Percentiles rank a stretch among this genome's conserved stretches.
These are phyloP conservation scores for Phallusia fumigata DNA, from an alignment of 23 tunicate genomes.

Conservation along the genomic window DNA sequence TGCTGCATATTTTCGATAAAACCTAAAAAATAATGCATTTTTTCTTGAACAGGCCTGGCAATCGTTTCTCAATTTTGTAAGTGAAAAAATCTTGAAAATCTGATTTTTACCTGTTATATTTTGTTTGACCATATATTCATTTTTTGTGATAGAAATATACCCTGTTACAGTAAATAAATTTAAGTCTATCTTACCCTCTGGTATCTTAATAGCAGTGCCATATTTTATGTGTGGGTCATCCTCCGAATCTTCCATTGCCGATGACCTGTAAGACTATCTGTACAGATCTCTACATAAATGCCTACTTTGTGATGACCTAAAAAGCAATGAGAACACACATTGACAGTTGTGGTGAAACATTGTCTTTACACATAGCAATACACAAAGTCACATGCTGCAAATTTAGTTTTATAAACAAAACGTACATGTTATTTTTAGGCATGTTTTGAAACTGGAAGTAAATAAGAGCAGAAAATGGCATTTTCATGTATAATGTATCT, in stretches of 20 bases:
- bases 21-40: not conserved
- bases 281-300: no score
- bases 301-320: not conserved
- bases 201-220: slow-evolving; percentile 71
- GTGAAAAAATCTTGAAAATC: not conserved
- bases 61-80: not conserved
- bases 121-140: no score
- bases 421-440: no score
- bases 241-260: slow-evolving; percentile 53
- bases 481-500: no score
- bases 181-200: slow-evolving; percentile 46
- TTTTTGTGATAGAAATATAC: no score
- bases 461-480: no score
- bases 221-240: slow-evolving; percentile 68
- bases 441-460: no score
- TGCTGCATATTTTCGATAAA: no score
- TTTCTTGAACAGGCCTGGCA: not conserved
- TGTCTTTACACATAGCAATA: no score
- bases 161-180: no score
- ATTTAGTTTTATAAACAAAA: no score
- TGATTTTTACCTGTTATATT: not conserved
- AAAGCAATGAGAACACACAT: not conserved
- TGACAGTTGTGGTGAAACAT: not conserved
- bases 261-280: not conserved
- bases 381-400: no score